Base-by-base conservation (phyloP, 2,797 vertebrate species). In the Arrhamphus sclerolepis region DNA sequence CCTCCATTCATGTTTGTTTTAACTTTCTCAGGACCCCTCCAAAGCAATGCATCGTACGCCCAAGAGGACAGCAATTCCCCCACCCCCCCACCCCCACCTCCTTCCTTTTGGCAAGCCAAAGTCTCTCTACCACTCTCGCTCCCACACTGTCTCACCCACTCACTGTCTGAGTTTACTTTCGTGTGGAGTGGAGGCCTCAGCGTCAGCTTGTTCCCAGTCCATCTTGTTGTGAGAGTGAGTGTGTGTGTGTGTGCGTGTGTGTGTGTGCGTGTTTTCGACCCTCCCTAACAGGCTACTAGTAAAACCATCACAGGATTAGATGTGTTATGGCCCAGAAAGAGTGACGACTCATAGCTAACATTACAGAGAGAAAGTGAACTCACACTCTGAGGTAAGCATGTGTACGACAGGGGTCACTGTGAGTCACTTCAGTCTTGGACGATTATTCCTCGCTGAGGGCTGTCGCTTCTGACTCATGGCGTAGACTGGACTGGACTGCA, bases 11-110 rank as follows among this genome's bases (percentile, higher is more conserved):
- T 87, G 86, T 89, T 90, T 91, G 88, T 82, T 87, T 90, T 88
- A 89, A 89, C 87, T 85, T 90, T 91, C 87, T 89, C 89, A 88
- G 81, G 84, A 85, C 85, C 80, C 70, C 82, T 72, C 22, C 66
- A 64, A 68, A 42, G 38, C 81, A 69, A 72, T 55, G 77, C 70
- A 79, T 83, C 71, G 62, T 66, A 39, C 72, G 82, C 81, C 87
- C 76, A 68, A 67, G 86, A 85, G 82, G 75, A 81, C 68, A 48
- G 77, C 69, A 61, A 71, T 74, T 60, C 63, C 65, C 44, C 10
- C 19, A 10, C 20, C 10, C 26, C 20, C 74, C 70, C 59, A 49
- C 59, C 41, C 59, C 50, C 39, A 65, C 38, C 19, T 19, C 16
- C 48, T 50, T 24, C 7, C 71, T 77, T 39, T 60, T 41, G 17